Conservation (phyloP, 2,113 vertebrate genomes). For the Ivindomyrus marchei region DNA sequence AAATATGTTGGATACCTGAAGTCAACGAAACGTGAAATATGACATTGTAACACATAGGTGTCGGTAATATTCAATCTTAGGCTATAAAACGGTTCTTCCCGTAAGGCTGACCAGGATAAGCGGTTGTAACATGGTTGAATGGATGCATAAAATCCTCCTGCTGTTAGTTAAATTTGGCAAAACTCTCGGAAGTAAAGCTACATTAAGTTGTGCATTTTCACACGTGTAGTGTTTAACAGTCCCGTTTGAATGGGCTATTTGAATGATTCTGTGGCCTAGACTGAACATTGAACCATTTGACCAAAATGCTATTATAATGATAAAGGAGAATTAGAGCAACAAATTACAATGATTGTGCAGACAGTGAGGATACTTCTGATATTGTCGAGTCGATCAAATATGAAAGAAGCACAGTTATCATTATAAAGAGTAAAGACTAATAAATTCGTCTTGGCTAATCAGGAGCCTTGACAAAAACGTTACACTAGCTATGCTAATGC, state of each 20-base stretch:
- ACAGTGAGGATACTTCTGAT: not conserved
- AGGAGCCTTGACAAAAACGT: not conserved
- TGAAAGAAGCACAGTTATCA: not conserved
- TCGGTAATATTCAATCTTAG: not conserved
- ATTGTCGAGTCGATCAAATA: not conserved
- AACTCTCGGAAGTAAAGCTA: not conserved
- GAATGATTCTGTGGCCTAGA: not conserved
- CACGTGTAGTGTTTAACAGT: not conserved
- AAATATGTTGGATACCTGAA: constrained; percentile 33
- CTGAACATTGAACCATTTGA: not conserved
- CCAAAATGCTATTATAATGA: not conserved
- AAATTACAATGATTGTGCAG: not conserved
- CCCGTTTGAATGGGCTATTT: not conserved
- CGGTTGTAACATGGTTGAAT: not conserved
- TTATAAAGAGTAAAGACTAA: not conserved
- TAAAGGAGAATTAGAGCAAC: not conserved
- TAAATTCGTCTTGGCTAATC: not conserved
- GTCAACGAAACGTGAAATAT: not conserved
- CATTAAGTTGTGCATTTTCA: not conserved
- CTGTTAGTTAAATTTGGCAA: not conserved
- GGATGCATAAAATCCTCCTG: not conserved
- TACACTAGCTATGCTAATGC: not conserved
- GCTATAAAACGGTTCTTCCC: not conserved
- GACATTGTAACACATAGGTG: not conserved
- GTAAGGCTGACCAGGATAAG: not conserved